phyloP scores from a whole-genome alignment of 1,140 invertebrate species.

The Fragariocoptes setiger region DNA sequence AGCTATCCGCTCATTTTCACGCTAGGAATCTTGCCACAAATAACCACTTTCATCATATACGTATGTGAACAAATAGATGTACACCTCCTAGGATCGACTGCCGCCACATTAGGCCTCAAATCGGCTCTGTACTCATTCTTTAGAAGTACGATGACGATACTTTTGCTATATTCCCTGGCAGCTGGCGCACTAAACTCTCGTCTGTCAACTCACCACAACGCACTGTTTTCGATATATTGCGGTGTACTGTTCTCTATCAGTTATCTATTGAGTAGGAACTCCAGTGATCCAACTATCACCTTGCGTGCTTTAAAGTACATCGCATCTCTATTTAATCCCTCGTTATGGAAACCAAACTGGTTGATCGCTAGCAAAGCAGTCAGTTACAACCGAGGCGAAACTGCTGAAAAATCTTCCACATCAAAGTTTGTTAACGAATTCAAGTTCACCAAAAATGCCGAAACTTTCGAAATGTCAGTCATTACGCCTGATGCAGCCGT shows the following conservation, averaged over 20 bases:
- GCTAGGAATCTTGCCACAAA: constrained; percentile 71
- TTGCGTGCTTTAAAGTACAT: constrained; percentile 21
- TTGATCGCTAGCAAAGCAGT: too few species aligned
- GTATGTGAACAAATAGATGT: constrained; percentile 72
- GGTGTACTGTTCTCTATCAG: constrained; percentile 52
- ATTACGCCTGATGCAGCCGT: too few species aligned
- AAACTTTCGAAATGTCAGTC: too few species aligned
- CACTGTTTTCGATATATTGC: constrained; percentile 78
- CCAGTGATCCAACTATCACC: constrained; percentile 58
- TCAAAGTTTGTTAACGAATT: too few species aligned
- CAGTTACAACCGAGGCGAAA: too few species aligned
- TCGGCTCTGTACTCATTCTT: constrained; percentile 52
- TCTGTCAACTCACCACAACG: constrained; percentile 22
- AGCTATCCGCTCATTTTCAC: constrained; percentile 75
- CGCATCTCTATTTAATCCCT: not conserved
- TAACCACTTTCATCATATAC: constrained; percentile 86
- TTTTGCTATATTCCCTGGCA: constrained; percentile 54
- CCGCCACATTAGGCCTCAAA: constrained; percentile 49
- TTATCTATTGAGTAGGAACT: constrained; percentile 66
- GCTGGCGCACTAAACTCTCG: constrained; percentile 1
- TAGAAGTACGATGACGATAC: constrained; percentile 41
- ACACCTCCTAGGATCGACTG: constrained; percentile 78
- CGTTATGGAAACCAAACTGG: too few species aligned
- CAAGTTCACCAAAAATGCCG: too few species aligned
- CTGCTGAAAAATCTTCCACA: too few species aligned